phyloP scores from a whole-genome alignment of 1,140 invertebrate species.

The Neoseiulus cucumeris region DNA sequence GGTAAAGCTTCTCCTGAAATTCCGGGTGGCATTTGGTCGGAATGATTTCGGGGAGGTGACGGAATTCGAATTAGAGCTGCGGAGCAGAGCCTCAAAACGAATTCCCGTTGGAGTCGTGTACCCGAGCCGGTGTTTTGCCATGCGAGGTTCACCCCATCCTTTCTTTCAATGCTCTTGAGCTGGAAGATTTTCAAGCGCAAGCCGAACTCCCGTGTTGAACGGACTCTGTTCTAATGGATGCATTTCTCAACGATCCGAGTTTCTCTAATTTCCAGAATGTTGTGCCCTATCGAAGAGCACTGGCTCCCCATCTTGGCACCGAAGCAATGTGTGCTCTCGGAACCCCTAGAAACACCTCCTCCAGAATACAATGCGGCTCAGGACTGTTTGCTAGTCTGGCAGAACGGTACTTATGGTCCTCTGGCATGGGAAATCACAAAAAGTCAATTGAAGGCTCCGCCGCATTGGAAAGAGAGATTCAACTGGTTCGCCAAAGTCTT shows the following conservation, averaged over 20 bases:
- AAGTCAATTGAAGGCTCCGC: background rate
- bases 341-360: conserved; percentile 38
- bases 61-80: too few species aligned
- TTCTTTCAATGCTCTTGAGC: too few species aligned
- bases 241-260: background rate
- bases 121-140: too few species aligned
- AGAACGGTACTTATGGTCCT: background rate
- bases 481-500: conserved; percentile 6
- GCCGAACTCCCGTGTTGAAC: too few species aligned
- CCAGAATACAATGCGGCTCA: conserved; percentile 32
- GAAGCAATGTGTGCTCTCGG: conserved; percentile 49
- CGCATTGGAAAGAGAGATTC: background rate
- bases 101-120: too few species aligned
- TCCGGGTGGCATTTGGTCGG: too few species aligned
- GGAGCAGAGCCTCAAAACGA: too few species aligned
- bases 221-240: background rate
- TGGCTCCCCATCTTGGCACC: conserved; percentile 72
- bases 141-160: too few species aligned
- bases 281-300: conserved; percentile 76
- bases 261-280: conserved; percentile 28
- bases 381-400: background rate
- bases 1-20: too few species aligned
- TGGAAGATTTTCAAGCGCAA: too few species aligned
- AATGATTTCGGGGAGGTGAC: too few species aligned
- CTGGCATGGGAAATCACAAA: background rate